Conservation (phyloP, 2,797 vertebrate genomes). For the Gambelia wislizenii region DNA sequence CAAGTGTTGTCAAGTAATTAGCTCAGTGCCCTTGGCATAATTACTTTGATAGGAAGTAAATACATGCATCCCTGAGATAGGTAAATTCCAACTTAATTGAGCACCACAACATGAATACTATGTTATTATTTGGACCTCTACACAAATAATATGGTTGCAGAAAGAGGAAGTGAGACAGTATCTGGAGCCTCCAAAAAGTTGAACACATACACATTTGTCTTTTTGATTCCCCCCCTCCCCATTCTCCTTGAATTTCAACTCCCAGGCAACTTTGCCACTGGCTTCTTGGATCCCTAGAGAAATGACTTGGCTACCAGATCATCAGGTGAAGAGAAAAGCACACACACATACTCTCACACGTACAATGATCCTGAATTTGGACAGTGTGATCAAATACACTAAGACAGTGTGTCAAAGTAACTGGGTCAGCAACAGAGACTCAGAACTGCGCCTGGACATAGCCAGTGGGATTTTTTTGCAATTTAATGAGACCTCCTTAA, state of each 20-base stretch:
- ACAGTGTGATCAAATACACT: slow-evolving; percentile 17
- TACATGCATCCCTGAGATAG: not conserved
- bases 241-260: slow-evolving; percentile 8
- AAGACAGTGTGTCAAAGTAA: slow-evolving; percentile 16
- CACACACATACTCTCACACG: not conserved
- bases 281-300: not conserved
- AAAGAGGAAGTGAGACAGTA: not conserved
- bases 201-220: not conserved
- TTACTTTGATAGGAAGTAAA: slow-evolving; percentile 23
- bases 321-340: slow-evolving; percentile 16
- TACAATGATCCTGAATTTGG: not conserved
- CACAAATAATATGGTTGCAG: not conserved
- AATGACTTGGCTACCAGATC: slow-evolving; percentile 9
- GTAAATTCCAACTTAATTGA: not conserved
- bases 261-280: not conserved
- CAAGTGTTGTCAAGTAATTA: slow-evolving; percentile 35
- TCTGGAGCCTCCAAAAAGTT: slow-evolving; percentile 1
- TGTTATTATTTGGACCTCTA: slow-evolving; percentile 18
- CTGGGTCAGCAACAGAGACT: not conserved
- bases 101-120: slow-evolving; percentile 9
- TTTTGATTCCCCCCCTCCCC: not conserved
- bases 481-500: slow-evolving; percentile 27
- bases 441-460: not conserved
- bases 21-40: slow-evolving; percentile 35
- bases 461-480: slow-evolving; percentile 23